These are phyloP conservation scores for Rhynchopsitta pachyrhyncha DNA, from an alignment of 2,113 vertebrate genomes.

Conservation along the genomic window DNA sequence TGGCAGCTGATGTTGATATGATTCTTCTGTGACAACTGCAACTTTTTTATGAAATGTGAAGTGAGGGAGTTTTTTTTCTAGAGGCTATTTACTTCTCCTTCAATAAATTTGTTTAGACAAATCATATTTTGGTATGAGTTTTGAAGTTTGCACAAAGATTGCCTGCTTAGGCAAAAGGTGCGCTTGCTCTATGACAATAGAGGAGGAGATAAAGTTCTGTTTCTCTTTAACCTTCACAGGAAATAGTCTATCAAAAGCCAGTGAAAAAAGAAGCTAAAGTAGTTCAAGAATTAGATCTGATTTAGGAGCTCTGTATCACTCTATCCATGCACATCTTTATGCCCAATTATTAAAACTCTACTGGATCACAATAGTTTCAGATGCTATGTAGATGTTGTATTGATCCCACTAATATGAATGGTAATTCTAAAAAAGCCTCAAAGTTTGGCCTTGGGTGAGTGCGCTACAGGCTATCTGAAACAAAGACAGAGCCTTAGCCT, in stretches of 20 bases:
- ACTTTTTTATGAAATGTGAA: neutral
- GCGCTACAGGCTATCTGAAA: neutral
- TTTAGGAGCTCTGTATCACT: neutral
- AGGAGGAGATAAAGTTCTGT: neutral
- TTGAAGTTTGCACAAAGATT: neutral
- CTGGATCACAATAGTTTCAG: neutral
- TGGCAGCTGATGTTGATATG: neutral
- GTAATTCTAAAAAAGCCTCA: neutral
- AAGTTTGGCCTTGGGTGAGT: neutral
- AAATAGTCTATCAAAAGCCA: neutral
- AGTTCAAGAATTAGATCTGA: neutral
- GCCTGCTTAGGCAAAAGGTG: neutral
- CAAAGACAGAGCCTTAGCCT: neutral
- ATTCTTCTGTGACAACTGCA: neutral
- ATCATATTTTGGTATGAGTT: neutral
- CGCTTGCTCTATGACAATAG: accelerated
- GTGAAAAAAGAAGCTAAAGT: neutral
- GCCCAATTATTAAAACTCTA: neutral
- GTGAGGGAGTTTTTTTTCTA: neutral
- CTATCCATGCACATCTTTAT: neutral
- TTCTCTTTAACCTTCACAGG: neutral
- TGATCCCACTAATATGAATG: neutral
- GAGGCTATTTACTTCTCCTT: neutral
- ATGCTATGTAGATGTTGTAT: neutral
- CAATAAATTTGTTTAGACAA: neutral